Evolutionary conservation across 2,888 invertebrate species (phyloP), one percentile per base, ranked within the genome.

Genomic region (Cephus rjabovi): DNA sequence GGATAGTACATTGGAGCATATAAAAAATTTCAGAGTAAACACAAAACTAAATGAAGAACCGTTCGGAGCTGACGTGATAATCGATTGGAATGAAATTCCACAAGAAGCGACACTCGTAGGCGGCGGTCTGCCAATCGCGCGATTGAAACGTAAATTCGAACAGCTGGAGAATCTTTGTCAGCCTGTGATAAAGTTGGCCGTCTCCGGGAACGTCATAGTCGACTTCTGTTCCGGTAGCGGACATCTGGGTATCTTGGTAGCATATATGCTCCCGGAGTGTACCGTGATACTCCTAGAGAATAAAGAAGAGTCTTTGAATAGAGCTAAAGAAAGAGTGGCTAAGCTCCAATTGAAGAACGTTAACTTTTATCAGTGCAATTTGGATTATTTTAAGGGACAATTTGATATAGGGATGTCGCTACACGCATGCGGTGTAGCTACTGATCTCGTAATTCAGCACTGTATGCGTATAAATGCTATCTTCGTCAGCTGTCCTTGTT

Each of bases 151-250:
- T 76, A 98, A 98, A 92, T 95, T 96, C 68, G 95, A 97, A 84
- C 98, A 98, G 89, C 90, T 98, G 69, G 96, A 97, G 91, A 98
- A 96, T 90, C 92, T 98, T 84, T 95, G 95, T 31, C 94, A 95
- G 86, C 95, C 97, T 40, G 95, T 96, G 0, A 89, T 95, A n/a
- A 93, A 94, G 77, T 92, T 98, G 78, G 96, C 96, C 0, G 93
- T 93, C 85, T 90, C 93, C 0, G 94, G 95, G 0, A 94, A 96
- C 86, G 92, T 93, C 30, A 96, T 98, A 84, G 96, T 98, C 0
- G 98, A 99, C 90, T 98, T 98, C 92, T 98, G 98, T 90, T 96
- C 97, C 87, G 98, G 98, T 2, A 96, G 97, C 86, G 98, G 98
- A 0, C 98, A 98, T 92, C 93, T 98, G 79, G 98, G 98, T 0